Evolutionary conservation across 2,888 invertebrate species (phyloP).

Genomic region (Dasypolia templi): DNA sequence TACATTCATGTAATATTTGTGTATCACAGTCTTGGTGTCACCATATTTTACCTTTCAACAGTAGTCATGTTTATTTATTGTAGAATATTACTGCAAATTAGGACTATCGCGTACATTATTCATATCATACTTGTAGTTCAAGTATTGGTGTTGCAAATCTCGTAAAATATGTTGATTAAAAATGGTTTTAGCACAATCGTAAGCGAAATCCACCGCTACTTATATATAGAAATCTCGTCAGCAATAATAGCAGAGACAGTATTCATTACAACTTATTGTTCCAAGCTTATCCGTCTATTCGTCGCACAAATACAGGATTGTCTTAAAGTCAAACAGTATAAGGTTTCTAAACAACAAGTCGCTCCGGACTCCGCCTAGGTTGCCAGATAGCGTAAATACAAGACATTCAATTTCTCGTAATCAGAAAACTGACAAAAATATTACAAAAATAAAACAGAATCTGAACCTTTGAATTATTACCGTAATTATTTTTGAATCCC

Average conservation of each 20-base stretch:
- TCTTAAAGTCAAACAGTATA: slow-evolving; percentile 27
- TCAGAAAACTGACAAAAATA: slow-evolving; percentile 14
- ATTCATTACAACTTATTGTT: slow-evolving; percentile 7
- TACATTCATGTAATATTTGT: no score
- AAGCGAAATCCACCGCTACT: neutral
- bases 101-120: neutral
- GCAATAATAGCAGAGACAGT: neutral
- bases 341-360: slow-evolving; percentile 20
- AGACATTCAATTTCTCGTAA: slow-evolving; percentile 22
- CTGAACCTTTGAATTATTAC: slow-evolving; percentile 37
- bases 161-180: neutral
- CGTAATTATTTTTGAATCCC: slow-evolving; percentile 32
- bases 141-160: neutral
- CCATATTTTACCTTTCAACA: no score
- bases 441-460: slow-evolving; percentile 14
- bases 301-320: slow-evolving; percentile 9
- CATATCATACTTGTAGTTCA: neutral
- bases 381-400: slow-evolving; percentile 14
- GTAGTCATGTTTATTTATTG: neutral
- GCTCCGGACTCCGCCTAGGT: neutral
- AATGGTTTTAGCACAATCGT: neutral
- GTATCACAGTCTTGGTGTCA: no score
- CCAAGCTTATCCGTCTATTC: slow-evolving; percentile 17
- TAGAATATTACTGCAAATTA: neutral
- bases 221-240: slow-evolving; percentile 7